Percentiles rank a stretch among this genome's conserved stretches.
Evolutionary conservation across 1,140 invertebrate genomes (phyloP).

Genomic region (Sminthurides bifidus): DNA sequence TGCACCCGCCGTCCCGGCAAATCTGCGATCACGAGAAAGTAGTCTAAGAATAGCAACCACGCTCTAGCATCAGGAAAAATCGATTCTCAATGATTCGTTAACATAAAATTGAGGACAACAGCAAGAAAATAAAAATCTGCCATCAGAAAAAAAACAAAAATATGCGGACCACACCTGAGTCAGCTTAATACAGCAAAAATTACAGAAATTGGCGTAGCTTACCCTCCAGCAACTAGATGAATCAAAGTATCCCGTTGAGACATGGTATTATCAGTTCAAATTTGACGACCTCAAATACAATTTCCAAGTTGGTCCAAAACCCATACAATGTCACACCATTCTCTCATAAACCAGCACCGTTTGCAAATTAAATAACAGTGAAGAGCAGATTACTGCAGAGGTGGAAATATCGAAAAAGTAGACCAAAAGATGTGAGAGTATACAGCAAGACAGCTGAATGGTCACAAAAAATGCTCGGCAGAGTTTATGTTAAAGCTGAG

Average conservation of each 20-base stretch:
- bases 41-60: constrained; percentile 9
- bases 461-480: not conserved
- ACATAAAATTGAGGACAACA: not conserved
- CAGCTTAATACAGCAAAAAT: constrained; percentile 7
- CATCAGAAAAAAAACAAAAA: constrained; percentile 5
- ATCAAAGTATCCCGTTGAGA: constrained; percentile 59
- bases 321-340: constrained; percentile 1
- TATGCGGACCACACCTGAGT: constrained; percentile 4
- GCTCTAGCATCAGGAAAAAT: constrained; percentile 4
- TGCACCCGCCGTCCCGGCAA: constrained; percentile 89
- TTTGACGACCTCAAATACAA: constrained; percentile 21
- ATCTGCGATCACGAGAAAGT: constrained; percentile 47
- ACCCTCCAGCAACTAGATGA: constrained; percentile 78
- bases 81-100: not conserved
- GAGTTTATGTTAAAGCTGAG: not conserved
- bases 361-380: not conserved
- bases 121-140: constrained; percentile 7
- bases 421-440: not conserved
- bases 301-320: constrained; percentile 13
- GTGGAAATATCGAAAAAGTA: not conserved
- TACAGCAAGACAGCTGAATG: not conserved
- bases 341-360: not conserved
- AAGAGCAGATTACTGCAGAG: not conserved
- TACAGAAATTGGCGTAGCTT: constrained; percentile 39
- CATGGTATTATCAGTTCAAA: constrained; percentile 25